Base-by-base conservation (phyloP, 2,888 invertebrate species). In the Anaspis maculata region DNA sequence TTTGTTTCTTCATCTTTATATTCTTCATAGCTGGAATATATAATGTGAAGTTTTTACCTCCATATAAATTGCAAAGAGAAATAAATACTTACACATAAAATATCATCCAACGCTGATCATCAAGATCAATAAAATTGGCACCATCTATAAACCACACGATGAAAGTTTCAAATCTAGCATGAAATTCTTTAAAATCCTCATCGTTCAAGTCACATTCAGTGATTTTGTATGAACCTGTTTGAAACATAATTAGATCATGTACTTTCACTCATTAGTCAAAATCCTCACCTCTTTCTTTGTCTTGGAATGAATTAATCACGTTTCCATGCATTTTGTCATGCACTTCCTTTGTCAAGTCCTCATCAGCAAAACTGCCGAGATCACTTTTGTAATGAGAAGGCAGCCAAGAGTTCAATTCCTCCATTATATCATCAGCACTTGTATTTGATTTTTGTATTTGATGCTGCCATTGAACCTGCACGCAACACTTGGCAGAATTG, bases 131-230 rank as follows among this genome's bases (percentile, higher is more conserved):
- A 56, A 83, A 94, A 19, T 87, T 88, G 1, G 94, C 95, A 9
- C 90, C 95, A 71, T 98, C 97, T 46, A 98, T 90, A 66, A 83
- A 97, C 86, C 91, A 96, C 37, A 95, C 67, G 6, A 96, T 73
- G 56, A 95, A 89, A 0, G 91, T 88, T 67, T 96, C 92, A 48
- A 96, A 69, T 31, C 87, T 74, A 45, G 79, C 72, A 61, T 95
- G 90, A 60, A 82, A 95, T 3, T 74, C 71, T 14, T 77, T 61
- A 60, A 94, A 95, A 1, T 82, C 79, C 1, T 79, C 75, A 30
- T 74, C 73, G 9, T 74, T 73, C 44, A 77, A 76, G 52, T 83
- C 79, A 51, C 80, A 79, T 48, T 76, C 74, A 56, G 86, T 91
- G n/a, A 94, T 76, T 67, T 89, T 88, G 67, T 84, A 94, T 3